These are phyloP conservation scores for Colius striatus DNA, from an alignment of 2,113 vertebrate genomes.

Conservation along the genomic window DNA sequence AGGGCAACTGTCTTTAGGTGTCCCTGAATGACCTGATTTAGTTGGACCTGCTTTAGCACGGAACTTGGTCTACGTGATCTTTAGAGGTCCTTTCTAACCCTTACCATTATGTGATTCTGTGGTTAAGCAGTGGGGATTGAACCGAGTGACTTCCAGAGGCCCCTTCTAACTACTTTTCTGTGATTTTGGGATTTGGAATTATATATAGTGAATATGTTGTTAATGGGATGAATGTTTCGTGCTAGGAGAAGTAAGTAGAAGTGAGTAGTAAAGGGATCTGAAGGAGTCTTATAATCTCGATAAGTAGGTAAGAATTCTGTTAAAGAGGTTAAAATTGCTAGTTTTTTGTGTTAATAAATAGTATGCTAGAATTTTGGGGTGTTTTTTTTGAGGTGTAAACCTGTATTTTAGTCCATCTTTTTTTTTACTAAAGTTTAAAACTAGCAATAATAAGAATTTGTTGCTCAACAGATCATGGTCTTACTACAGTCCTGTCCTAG, in stretches of 20 bases:
- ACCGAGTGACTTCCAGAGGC: too few species aligned
- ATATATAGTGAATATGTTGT: neutral
- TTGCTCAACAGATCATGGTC: neutral
- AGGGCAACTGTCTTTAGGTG: neutral
- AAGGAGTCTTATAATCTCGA: neutral
- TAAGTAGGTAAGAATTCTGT: neutral
- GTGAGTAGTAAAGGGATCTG: neutral
- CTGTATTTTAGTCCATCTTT: neutral
- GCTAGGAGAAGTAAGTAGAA: neutral
- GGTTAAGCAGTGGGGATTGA: too few species aligned
- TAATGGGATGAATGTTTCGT: neutral
- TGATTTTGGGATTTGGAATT: neutral
- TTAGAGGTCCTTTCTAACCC: neutral
- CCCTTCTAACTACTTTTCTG: too few species aligned
- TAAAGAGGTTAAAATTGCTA: neutral
- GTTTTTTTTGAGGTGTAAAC: neutral
- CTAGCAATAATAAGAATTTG: neutral
- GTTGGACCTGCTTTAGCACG: too few species aligned
- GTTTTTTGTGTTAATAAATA: neutral
- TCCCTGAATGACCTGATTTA: too few species aligned
- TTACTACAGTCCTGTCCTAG: neutral
- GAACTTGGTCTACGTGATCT: neutral
- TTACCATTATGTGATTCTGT: too few species aligned
- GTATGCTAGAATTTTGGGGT: neutral
- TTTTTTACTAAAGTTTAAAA: neutral